Evolutionary conservation across 2,113 vertebrate genomes (phyloP).

Genomic region (Rhea pennata): DNA sequence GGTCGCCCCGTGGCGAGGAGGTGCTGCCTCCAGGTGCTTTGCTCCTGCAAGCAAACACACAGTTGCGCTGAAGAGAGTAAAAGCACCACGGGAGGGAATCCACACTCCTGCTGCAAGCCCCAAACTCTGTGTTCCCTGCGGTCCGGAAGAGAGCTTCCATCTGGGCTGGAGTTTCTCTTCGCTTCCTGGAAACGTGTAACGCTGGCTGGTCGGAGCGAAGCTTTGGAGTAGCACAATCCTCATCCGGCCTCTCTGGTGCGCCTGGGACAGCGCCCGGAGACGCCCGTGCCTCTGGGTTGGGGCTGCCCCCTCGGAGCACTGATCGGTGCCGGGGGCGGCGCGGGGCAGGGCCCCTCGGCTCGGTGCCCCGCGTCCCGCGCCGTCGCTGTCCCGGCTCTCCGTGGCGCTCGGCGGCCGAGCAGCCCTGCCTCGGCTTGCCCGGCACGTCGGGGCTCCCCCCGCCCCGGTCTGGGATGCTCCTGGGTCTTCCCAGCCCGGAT

Average conservation of each 20-base stretch:
- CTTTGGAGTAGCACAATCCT: not conserved
- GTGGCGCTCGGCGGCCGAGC: too few species aligned
- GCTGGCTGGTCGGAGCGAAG: not conserved
- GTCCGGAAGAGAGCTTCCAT: not conserved
- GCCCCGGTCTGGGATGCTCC: too few species aligned
- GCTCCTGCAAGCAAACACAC: not conserved
- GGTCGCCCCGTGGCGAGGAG: not conserved
- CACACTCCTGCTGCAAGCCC: fast-evolving
- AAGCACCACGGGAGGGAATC: not conserved
- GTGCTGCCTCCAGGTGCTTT: not conserved
- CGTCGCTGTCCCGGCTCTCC: too few species aligned
- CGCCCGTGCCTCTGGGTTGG: not conserved
- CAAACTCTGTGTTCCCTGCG: not conserved
- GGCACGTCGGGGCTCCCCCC: too few species aligned
- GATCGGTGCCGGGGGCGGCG: too few species aligned
- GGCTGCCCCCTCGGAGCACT: not conserved
- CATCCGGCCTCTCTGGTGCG: too few species aligned
- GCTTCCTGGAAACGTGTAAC: not conserved
- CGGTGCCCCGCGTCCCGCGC: too few species aligned
- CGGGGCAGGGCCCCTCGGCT: too few species aligned
- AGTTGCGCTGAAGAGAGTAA: fast-evolving
- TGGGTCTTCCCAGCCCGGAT: too few species aligned
- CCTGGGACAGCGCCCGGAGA: not conserved
- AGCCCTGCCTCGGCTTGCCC: too few species aligned
- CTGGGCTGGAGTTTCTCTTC: not conserved